Base-by-base conservation (phyloP, 2,113 vertebrate species). In the Macquaria australasica region DNA sequence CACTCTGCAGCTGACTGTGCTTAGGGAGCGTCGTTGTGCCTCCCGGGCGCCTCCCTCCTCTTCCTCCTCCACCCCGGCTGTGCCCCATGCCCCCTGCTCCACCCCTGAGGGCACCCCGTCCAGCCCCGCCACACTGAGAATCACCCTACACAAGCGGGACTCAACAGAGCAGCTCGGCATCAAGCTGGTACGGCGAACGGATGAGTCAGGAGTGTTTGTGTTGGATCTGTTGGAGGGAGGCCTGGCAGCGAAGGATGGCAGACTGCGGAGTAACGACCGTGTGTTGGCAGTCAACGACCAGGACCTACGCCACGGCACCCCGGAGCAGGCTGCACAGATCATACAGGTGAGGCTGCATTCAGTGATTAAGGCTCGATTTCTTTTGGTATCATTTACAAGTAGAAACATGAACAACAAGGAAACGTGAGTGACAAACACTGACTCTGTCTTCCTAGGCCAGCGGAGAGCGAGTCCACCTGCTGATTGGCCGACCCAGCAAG, bases 111-210 rank as follows among this genome's bases (percentile, higher is more conserved):
- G 97, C 69, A 91, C 96, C 74, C 95, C 95, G 0, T 90, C 94
- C 72, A 95, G 97, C 84, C 95, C 95, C 0, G 93, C 93, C 83
- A 95, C 97, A 43, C 96, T 99, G 75, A 97, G 97, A 0, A 97
- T 99, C 90, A 97, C 96, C 0, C 95, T 99, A 37, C 96, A 97
- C 68, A 99, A 99, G 73, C 95, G 97, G 0, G 98, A 98, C 93
- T 97, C 97, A 2, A 94, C 94, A 0, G 98, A 99, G 91, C 98
- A 99, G 95, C 97, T 99, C 0, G 98, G 98, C 90, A 99, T 99
- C 79, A 99, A 99, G 86, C 95, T 99, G 3, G 98, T 99, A 11
- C 97, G 98, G 77, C 96, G 98, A 15, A 98, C 98, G 0, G 98
- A 99, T 0, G 98, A 99, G 92, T 96, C 97, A 0, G 98, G 98